Base-by-base conservation (phyloP, 2,113 vertebrate species). In the Tautogolabrus adspersus region DNA sequence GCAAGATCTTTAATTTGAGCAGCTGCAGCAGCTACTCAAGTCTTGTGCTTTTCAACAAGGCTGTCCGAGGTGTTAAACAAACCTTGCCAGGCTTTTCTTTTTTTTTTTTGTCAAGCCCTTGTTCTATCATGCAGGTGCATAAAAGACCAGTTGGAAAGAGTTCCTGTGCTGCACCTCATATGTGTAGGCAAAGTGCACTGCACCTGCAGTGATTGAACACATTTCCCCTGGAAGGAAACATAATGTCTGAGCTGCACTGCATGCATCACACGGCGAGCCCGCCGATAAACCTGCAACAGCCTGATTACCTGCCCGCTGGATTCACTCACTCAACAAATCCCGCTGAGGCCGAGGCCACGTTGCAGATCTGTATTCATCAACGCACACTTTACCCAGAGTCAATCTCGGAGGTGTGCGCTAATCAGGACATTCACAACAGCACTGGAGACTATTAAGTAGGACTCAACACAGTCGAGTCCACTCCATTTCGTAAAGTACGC, bases 1-100 rank as follows among this genome's bases (percentile, higher is more conserved):
- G 79, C 72, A 75, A 84, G 16, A 64, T 86, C 90, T 95, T 95
- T n/a, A n/a, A n/a, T n/a, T n/a, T 95, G 95, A 94, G 30, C 30
- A 34, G 30, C 30, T 34, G 30, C 6, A 34, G 30, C 30, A 34
- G 30, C 30, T 34, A 34, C 30, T 34, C 1, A 11, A 42, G 3
- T 42, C 11, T 1, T 11, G 40, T 42, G 40, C 10, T 95, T 94
- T 92, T 90, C 92, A 94, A 19, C 0, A 52, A 52, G 8, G 3
- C n/a, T 46, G 23, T 66, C 34, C 8, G 19, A 30, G 42, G 30
- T 10, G 71, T 75, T 72, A 18, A 78, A 72, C 64, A 44, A 61
- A 60, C 34, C 61, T 59, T 15, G 44, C 44, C 44, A 42, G 40
- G 40, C 38, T 40, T 40, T 40, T 2, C 26, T 34, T 6, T 34